Percentiles rank a stretch among this genome's conserved stretches.
These are phyloP conservation scores for Myocastor coypus DNA, from an alignment of 2,113 vertebrate genomes.

Conservation along the genomic window DNA sequence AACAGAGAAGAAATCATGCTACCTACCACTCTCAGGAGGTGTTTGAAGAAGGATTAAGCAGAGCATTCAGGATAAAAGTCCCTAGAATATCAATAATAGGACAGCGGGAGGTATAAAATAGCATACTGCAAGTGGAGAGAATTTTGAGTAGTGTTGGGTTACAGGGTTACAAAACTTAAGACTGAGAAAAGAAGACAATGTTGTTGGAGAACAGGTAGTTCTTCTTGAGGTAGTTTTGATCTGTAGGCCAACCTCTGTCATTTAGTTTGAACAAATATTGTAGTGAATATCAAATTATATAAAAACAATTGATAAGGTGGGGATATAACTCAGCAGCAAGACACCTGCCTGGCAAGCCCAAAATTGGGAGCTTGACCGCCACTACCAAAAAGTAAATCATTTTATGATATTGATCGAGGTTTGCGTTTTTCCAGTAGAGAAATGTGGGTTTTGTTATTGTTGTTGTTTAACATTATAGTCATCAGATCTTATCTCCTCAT, in stretches of 20 bases:
- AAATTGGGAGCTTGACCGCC: no score
- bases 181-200: neutral
- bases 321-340: no score
- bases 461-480: neutral
- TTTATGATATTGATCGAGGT: neutral
- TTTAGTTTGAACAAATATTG: neutral
- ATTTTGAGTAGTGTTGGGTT: neutral
- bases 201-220: neutral
- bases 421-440: neutral
- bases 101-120: neutral
- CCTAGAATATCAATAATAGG: neutral
- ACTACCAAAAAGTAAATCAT: neutral
- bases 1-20: neutral
- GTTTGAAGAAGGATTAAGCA: neutral
- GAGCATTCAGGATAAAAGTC: neutral
- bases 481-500: neutral
- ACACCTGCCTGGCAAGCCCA: no score
- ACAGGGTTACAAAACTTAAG: neutral
- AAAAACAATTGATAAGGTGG: neutral
- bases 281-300: neutral
- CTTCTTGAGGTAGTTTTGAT: neutral
- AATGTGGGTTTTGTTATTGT: neutral
- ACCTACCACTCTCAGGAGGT: neutral
- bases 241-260: neutral
- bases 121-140: accelerated